phyloP scores from a whole-genome alignment of 2,113 vertebrate species.

The Spheniscus mendiculus region DNA sequence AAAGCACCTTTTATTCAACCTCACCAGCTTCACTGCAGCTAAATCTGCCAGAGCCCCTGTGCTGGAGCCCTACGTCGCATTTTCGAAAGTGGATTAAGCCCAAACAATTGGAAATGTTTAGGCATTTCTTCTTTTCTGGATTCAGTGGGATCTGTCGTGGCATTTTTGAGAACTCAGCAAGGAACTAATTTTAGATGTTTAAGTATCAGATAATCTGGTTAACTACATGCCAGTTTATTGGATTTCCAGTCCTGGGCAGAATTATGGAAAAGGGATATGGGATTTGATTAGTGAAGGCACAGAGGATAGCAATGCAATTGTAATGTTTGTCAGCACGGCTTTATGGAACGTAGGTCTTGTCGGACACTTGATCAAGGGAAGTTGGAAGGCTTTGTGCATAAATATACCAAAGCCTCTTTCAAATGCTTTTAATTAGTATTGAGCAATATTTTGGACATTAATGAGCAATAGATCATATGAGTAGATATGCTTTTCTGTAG shows the following conservation, averaged over 20 bases:
- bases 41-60: neutral
- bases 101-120: neutral
- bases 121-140: neutral
- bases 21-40: neutral
- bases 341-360: neutral
- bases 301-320: neutral
- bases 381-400: neutral
- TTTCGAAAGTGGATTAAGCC: neutral
- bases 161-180: neutral
- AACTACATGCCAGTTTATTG: neutral
- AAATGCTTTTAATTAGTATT: constrained; percentile 22
- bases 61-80: accelerated
- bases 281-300: constrained; percentile 28
- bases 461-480: neutral
- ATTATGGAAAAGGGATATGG: neutral
- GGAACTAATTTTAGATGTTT: constrained; percentile 6
- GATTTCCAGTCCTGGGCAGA: constrained; percentile 3
- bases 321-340: neutral
- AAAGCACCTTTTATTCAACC: neutral
- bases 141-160: neutral
- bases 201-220: constrained; percentile 38
- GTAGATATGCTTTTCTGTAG: neutral
- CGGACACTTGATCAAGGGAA: neutral
- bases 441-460: neutral
- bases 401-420: neutral